Base-by-base conservation (phyloP, 2,797 vertebrate genomes). In the Synanceia verrucosa region DNA sequence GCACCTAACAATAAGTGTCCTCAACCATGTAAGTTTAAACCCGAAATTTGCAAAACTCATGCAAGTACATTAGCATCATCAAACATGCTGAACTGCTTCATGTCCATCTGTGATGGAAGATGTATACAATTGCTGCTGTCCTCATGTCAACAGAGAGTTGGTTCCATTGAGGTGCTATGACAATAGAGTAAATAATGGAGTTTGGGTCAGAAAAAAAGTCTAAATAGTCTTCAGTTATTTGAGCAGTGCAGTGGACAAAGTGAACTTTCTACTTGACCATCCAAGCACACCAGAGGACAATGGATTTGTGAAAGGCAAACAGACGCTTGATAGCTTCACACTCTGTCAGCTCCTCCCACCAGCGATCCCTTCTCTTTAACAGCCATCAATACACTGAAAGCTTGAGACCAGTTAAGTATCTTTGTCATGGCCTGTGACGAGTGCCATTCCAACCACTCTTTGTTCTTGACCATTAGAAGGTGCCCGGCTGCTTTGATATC, bases 241-340 rank as follows among this genome's bases (percentile, higher is more conserved):
- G 14, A 24, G 59, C 16, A 13, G 13, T n/a, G 14, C 14, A 31
- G 43, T 39, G 5, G 50, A 46, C 51, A 71, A 64, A 58, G 57
- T 31, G 31, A 61, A 48, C 33, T 44, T 8, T 68, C 14, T n/a
- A 52, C 41, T 53, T 68, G 61, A 63, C 62, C 23, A 37, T 12
- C 33, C 43, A 31, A 50, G 56, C 56, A 57, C 46, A 43, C 13
- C 70, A 36, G 50, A 58, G 47, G 58, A 70, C 71, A 47, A 44
- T 67, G 23, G 47, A 59, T 66, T 62, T 76, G 39, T 73, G 37
- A 76, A 72, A 73, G 61, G 65, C 21, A 76, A 83, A 82, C 70
- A 56, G 65, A 80, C 76, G 29, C 34, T 9, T 48, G 39, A 66
- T 76, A 3, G 4, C 68, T 69, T 71, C 59, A 63, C 44, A 29